Conservation (phyloP, 2,888 invertebrate genomes). For the Tipula helvola region DNA sequence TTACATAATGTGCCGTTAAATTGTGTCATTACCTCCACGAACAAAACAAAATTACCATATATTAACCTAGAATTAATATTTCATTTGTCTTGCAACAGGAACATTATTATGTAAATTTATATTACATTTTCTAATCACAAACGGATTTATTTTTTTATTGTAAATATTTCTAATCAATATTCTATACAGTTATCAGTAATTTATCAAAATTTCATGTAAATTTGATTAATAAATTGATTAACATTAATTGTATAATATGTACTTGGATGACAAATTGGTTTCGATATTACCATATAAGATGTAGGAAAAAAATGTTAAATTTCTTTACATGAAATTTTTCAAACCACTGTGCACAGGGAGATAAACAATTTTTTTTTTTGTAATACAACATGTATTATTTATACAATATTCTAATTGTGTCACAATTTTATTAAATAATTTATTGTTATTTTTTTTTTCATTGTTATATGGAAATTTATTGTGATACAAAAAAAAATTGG, state of each 20-base stretch:
- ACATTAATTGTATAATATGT: not conserved
- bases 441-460: not conserved
- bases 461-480: not conserved
- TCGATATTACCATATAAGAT: not conserved
- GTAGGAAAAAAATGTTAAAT: not conserved
- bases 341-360: not conserved
- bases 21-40: not conserved
- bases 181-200: not conserved
- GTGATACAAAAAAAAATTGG: not conserved
- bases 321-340: not conserved
- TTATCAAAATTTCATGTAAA: not conserved
- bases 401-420: not conserved
- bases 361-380: not conserved
- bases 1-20: no score
- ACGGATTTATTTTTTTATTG: not conserved
- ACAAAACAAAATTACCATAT: not conserved
- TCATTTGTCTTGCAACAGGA: not conserved
- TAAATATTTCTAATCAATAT: not conserved
- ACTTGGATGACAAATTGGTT: not conserved
- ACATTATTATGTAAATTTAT: not conserved
- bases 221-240: not conserved
- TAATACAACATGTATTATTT: not conserved
- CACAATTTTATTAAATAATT: not conserved
- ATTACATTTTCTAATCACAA: not conserved
- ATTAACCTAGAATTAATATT: not conserved